Evolutionary conservation across 2,113 vertebrate species (phyloP), one percentile per base, ranked within the genome.

Genomic region (Salvator merianae): DNA sequence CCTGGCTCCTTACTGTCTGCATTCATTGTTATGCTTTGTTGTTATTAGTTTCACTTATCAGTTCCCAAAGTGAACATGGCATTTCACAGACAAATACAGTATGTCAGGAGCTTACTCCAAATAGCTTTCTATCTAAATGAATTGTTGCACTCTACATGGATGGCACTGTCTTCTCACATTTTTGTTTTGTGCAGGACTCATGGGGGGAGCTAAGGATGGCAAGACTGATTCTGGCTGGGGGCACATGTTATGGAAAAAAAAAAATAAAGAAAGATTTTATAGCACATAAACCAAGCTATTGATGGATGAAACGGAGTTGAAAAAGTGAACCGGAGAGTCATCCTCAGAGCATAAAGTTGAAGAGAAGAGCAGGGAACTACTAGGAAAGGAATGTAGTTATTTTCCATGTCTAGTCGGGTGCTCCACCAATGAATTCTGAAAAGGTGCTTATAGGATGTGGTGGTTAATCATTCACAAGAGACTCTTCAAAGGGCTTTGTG

Each of bases 1-100:
- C 68, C 66, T 63, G 78, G 43, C 59, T 79, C 24, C 88, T 89
- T 74, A 34, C 77, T 18, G 85, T 87, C 70, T 74, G 86, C 82
- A 55, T 0, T 4, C 84, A 66, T 32, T 71, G 76, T 87, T 91
- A 90, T 91, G 40, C 38, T 89, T 81, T 80, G 81, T 80, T 70
- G 79, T 87, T 83, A 79, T 90, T 93, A 38, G 73, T 88, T 87
- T 68, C 75, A 79, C 84, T 91, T 86, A 86, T 89, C 77, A 90
- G 32, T 40, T 85, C 13, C 79, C 86, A 83, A 90, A 80, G 75
- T 18, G 81, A 82, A 82, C 83, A 85, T 83, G 75, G 12, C 0
- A 0, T 83, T 94, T 93, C 34, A 40, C 83, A 80, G 89, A 84
- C 32, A 80, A 47, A 88, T 85, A 81, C 72, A 55, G 86, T 0